Evolutionary conservation across 2,888 invertebrate species (phyloP), one percentile per base, ranked within the genome.

Genomic region (Lasius platythorax): DNA sequence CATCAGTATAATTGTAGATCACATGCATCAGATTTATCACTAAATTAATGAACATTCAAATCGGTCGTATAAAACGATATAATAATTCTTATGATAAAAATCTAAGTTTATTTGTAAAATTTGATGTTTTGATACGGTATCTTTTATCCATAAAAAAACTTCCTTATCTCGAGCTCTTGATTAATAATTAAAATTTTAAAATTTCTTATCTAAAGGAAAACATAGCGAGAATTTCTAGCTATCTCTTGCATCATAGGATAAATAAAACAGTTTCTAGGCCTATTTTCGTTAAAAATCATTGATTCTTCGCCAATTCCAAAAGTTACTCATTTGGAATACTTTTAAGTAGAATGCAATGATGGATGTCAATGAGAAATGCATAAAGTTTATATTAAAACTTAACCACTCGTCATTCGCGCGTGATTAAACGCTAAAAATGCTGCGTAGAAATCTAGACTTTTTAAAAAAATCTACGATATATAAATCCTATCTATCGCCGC

Each of bases 401-500:
- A 66, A 82, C 83, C 73, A 82, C 81, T 87, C 73, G 83, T 83
- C 81, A 56, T 76, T 84, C 85, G 15, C 37, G 56, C 40, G 68
- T 87, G 82, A 86, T 86, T 82, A 85, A 53, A 81, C 66, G 86
- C 88, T 90, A 90, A 78, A 67, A 88, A 87, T 88, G 90, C 89
- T 75, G 64, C 15, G n/a, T 93, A 92, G 85, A 93, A 94, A 94
- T 94, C 92, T 94, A 94, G 90, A 93, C 91, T 92, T 92, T 89
- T 92, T 86, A 90, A 91, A 68, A 92, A 93, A 93, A 92, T 92
- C 91, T 93, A 92, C 87, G 85, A 75, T 91, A 90, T 91, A 91
- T 89, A 91, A 92, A 92, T 89, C 92, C 90, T 92, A 92, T 82
- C 90, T 93, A 92, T 61, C 89, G 88, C 88, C 90, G 89, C 92